Evolutionary conservation across 2,888 invertebrate genomes (phyloP).

Genomic region (Lucinisca nassula): DNA sequence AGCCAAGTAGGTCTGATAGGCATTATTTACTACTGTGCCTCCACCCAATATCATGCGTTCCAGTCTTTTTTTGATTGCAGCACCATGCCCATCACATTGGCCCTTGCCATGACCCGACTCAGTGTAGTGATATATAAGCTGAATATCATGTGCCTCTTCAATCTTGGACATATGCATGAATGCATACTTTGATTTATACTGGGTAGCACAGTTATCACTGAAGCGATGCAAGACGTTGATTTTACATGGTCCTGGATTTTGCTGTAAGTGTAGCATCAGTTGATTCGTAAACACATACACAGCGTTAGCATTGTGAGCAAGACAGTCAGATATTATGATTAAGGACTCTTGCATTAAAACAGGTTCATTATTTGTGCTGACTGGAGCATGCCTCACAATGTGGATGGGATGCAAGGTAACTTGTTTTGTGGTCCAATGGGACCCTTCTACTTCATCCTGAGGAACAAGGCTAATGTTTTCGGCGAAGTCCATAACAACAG

Average conservation of each 20-base stretch:
- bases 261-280: conserved; percentile 23
- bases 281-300: conserved; percentile 33
- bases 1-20: conserved; percentile 43
- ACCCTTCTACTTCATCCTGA: conserved; percentile 40
- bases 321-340: conserved; percentile 28
- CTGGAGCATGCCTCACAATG: conserved; percentile 26
- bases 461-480: conserved; percentile 35
- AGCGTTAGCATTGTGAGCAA: conserved; percentile 20
- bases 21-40: conserved; percentile 27
- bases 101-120: conserved; percentile 44
- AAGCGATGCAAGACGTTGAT: conserved; percentile 27
- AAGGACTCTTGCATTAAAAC: conserved; percentile 40
- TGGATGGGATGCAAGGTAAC: conserved; percentile 47
- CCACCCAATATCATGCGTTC: conserved; percentile 35
- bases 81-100: conserved; percentile 31
- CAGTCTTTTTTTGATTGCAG: conserved; percentile 26
- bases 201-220: conserved; percentile 38
- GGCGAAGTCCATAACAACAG: conserved; percentile 42
- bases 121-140: conserved; percentile 33
- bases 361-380: conserved; percentile 35
- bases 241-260: conserved; percentile 23
- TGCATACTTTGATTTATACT: conserved; percentile 33
- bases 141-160: conserved; percentile 23
- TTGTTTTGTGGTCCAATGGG: conserved; percentile 41
- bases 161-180: conserved; percentile 3